Percentiles rank a stretch among this genome's conserved stretches.
phyloP scores from a whole-genome alignment of 2,113 vertebrate genomes.

The Amphiprion percula region DNA sequence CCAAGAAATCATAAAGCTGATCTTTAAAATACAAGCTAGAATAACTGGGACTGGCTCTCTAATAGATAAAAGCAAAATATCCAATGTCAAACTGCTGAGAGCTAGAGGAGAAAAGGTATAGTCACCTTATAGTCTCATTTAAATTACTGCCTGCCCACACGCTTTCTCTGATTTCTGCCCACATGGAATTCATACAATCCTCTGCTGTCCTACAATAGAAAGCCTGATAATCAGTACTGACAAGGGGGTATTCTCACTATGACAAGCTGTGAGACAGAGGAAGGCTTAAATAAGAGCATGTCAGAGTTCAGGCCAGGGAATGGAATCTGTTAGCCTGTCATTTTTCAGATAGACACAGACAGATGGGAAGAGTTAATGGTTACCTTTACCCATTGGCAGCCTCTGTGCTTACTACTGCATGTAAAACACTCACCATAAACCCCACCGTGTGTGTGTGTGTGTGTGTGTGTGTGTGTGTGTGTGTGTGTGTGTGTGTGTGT shows the following conservation, averaged over 20 bases:
- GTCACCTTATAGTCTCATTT: neutral
- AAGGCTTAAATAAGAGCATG: slow-evolving; percentile 3
- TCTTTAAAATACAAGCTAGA: neutral
- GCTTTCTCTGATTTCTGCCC: neutral
- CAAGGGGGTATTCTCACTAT: neutral
- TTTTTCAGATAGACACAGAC: slow-evolving; percentile 12
- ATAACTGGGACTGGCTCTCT: neutral
- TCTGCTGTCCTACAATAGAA: neutral
- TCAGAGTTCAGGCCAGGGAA: neutral
- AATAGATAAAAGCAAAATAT: neutral
- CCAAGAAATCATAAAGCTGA: neutral
- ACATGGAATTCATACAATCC: neutral
- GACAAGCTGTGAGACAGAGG: neutral
- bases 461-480: too few relatives aligned
- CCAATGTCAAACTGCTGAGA: neutral
- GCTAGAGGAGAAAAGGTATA: neutral
- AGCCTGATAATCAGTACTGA: neutral
- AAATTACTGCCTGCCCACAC: neutral
- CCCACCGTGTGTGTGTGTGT: neutral
- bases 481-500: neutral
- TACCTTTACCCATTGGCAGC: neutral
- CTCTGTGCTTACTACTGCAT: slow-evolving; percentile 13
- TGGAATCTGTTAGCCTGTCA: slow-evolving; percentile 20
- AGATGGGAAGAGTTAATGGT: slow-evolving; percentile 33
- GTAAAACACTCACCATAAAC: neutral